Base-by-base conservation (phyloP, 2,797 vertebrate species). In the Okamejei kenojei region DNA sequence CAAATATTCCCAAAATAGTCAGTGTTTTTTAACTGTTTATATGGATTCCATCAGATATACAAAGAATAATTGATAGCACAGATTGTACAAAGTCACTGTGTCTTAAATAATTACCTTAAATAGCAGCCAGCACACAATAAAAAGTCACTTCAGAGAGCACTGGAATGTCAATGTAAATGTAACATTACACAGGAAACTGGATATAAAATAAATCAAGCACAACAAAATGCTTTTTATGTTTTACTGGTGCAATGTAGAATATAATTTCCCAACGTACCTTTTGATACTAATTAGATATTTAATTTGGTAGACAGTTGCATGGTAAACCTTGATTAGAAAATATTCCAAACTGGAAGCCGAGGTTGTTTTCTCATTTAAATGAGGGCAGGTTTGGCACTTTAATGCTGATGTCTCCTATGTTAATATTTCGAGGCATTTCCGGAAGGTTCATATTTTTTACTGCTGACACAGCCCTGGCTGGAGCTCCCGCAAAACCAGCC, bases 401-500 rank as follows among this genome's bases (percentile, higher is more conserved):
- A 97, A 99, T 99, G 98, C 98, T 99, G 98, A 99, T 99, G 97
- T 99, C 98, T 96, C 99, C 98, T 96, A 99, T 99, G 97, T 99
- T 99, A 97, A 99, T 99, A 98, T 99, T 99, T 97, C 98, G 98
- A 97, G 99, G 98, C 96, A 99, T 99, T 97, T 99, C 99, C 94
- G 98, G 99, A 94, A 99, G 98, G 95, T 99, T 99, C 98, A 99
- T 99, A 97, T 99, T 99, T 98, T 99, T 99, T 96, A 99, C 99
- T 95, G 99, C 98, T 94, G 99, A 99, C 94, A 99, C 98, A 94
- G 99, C 98, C 95, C 98, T 98, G 95, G 98, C 99, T 95, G 98
- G 99, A 94, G 98, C 99, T 95, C 98, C 99, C 93, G 98, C 98
- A 97, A 99, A 98, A 96, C 99, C 98, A 96, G 98, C 98, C 98